A percentile compares a stretch with the other conserved stretches of the same genome.
phyloP scores from a whole-genome alignment of 2,888 invertebrate genomes.

The Drosophila borborema region DNA sequence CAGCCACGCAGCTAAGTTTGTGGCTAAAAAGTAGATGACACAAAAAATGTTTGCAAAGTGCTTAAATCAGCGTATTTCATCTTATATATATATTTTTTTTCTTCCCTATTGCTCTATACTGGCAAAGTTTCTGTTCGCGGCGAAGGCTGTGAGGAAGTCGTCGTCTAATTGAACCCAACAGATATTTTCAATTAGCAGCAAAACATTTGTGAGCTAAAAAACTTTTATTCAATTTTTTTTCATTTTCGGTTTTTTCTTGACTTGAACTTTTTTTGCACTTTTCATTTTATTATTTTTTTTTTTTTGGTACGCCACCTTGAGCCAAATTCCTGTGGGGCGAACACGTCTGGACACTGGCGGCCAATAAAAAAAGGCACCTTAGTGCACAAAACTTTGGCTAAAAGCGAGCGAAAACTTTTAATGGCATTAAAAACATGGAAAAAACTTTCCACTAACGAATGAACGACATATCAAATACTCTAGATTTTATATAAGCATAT shows the following conservation, averaged over 20 bases:
- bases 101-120: constrained; percentile 38
- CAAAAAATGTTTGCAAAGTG: constrained; percentile 53
- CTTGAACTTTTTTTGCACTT: not conserved
- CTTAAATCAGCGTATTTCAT: constrained; percentile 67
- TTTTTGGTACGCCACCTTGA: constrained; percentile 76
- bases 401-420: constrained; percentile 79
- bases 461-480: constrained; percentile 15
- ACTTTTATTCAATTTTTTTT: constrained; percentile 71
- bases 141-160: constrained; percentile 41
- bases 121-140: constrained; percentile 43
- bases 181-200: constrained; percentile 85
- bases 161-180: constrained; percentile 85
- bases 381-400: constrained; percentile 64
- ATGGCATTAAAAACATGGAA: constrained; percentile 77
- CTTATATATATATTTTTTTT: constrained; percentile 6
- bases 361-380: constrained; percentile 79
- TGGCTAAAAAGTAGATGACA: constrained; percentile 19
- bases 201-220: constrained; percentile 81
- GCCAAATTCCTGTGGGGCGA: constrained; percentile 78
- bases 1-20: constrained; percentile 27
- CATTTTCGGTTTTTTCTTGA: constrained; percentile 36
- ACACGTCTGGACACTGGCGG: constrained; percentile 72
- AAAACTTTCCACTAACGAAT: not conserved
- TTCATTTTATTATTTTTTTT: constrained; percentile 16
- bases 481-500: not conserved